Evolutionary conservation across 2,888 invertebrate species (phyloP), one percentile per base, ranked within the genome.

Genomic region (Aphidius colemani): DNA sequence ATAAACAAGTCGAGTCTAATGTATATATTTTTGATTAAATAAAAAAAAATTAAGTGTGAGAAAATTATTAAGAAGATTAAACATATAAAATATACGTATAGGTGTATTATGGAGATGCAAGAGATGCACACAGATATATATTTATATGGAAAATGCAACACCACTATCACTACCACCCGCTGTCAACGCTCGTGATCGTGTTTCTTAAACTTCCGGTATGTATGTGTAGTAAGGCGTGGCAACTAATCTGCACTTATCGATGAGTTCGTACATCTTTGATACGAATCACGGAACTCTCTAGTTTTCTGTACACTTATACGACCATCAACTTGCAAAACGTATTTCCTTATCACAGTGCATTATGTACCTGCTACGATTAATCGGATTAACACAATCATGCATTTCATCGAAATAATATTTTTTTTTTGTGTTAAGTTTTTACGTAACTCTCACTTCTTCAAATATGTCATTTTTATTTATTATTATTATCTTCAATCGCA

Each of bases 231-330:
- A 40, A 65, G 64, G 64, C 64, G 64, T 64, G 64, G 61, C 64
- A 41, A 57, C 61, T 65, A 65, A 65, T 65, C 61, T 53, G 18
- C 51, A 59, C 55, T 53, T 65, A 65, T 65, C 65, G 61, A 65
- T 64, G 59, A 64, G 53, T 45, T 40, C 11, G 13, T 50, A 53
- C 53, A 40, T 49, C 53, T 57, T 10, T 61, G 64, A 64, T 64
- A 64, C 56, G 57, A 64, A 64, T 64, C 64, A 57, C 64, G 64
- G 64, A 64, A 64, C 61, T 61, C 30, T 61, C 18, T 51, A 46
- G 57, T 60, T 58, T 39, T 55, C 53, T 11, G 30, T 45, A 43
- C 9, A 7, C 11, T 45, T 30, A 10, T 43, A 43, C 13, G 6
- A 48, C 9, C 53, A 53, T 53, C 39, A 30, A 30, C 30, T 30